These are phyloP conservation scores for Fopius arisanus DNA, from an alignment of 1,140 invertebrate species.

Conservation along the genomic window DNA sequence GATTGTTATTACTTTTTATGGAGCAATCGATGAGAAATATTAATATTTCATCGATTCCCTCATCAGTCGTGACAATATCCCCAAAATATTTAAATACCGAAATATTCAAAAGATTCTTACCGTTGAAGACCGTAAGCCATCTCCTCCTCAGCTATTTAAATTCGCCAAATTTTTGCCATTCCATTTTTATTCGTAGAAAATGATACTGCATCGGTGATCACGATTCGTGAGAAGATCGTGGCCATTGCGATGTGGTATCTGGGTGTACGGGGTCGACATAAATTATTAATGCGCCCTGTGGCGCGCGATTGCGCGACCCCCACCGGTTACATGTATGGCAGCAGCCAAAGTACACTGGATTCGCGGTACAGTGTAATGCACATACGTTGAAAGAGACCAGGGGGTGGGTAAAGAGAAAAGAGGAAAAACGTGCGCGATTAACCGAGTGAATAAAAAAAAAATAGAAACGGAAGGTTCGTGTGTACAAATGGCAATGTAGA, in stretches of 20 bases:
- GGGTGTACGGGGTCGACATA: conserved; percentile 35
- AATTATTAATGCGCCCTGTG: conserved; percentile 51
- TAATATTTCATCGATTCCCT: too few relatives aligned
- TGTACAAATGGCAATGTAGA: conserved; percentile 24
- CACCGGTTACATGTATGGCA: background rate
- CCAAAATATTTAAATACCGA: too few relatives aligned
- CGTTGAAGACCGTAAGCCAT: too few relatives aligned
- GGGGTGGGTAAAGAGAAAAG: background rate
- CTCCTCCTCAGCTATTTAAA: background rate
- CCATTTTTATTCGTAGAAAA: background rate
- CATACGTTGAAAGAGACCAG: background rate
- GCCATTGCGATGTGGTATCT: conserved; percentile 44
- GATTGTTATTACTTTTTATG: too few relatives aligned
- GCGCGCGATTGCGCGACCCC: conserved; percentile 35
- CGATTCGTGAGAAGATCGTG: conserved; percentile 49
- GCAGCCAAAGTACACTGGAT: background rate
- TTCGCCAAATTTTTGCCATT: background rate
- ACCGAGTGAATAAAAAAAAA: background rate
- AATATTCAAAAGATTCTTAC: too few relatives aligned
- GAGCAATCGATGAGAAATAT: too few relatives aligned
- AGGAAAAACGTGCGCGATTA: background rate
- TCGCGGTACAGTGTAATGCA: background rate
- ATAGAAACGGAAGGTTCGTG: background rate
- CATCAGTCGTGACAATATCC: too few relatives aligned
- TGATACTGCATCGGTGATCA: conserved; percentile 46